A percentile compares a stretch with the other conserved stretches of the same genome.
These are phyloP conservation scores for Enhydra lutris DNA, from an alignment of 2,113 vertebrate genomes.

Conservation along the genomic window DNA sequence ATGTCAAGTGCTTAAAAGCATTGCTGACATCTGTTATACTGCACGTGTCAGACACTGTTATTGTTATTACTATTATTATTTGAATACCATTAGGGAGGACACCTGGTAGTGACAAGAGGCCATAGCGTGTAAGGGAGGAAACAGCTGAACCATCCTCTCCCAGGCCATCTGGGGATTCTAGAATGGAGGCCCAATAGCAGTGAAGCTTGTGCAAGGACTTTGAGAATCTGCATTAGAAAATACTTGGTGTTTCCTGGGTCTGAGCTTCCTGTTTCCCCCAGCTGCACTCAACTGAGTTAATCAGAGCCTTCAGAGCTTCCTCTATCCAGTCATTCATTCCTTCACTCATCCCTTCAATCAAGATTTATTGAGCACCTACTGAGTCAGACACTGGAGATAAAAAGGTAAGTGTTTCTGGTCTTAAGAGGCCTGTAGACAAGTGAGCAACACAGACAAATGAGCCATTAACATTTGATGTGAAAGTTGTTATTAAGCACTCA, in stretches of 20 bases:
- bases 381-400: background rate
- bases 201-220: background rate
- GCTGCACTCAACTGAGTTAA: background rate
- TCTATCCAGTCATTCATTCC: background rate
- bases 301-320: background rate
- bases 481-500: background rate
- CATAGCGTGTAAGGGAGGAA: background rate
- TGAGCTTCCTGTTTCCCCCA: background rate
- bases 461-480: background rate
- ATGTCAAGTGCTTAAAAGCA: background rate
- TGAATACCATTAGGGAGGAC: background rate
- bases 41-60: background rate
- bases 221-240: background rate
- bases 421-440: background rate
- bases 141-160: background rate
- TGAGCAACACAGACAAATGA: background rate
- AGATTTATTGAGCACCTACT: background rate
- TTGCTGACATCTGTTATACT: background rate
- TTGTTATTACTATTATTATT: background rate
- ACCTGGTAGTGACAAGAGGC: background rate
- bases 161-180: background rate
- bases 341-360: background rate
- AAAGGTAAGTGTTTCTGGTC: background rate
- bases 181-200: background rate
- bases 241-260: background rate